phyloP scores from a whole-genome alignment of 2,888 invertebrate genomes.

The Bombyx huttoni region DNA sequence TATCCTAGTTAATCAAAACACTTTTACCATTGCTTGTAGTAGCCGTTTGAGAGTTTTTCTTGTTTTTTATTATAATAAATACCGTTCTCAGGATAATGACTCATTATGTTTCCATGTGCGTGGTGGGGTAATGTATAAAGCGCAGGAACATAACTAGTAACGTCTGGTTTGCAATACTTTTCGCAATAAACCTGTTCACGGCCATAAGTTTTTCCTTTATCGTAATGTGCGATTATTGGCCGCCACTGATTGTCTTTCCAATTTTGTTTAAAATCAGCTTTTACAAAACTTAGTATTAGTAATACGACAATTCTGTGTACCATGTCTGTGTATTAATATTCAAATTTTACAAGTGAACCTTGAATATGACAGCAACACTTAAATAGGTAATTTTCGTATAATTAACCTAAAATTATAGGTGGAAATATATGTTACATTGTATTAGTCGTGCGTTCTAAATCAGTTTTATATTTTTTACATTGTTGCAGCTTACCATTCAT shows the following conservation, averaged over 20 bases:
- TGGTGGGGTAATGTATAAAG: conserved; percentile 31
- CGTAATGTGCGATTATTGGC: conserved; percentile 19
- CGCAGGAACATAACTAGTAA: conserved; percentile 19
- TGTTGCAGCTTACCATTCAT: too few relatives aligned
- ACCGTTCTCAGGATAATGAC: conserved; percentile 6
- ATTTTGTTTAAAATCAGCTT: conserved; percentile 5
- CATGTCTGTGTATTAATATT: not conserved
- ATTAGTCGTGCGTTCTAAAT: too few relatives aligned
- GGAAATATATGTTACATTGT: too few relatives aligned
- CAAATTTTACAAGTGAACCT: not conserved
- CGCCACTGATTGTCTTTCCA: conserved; percentile 19
- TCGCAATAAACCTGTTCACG: conserved; percentile 24
- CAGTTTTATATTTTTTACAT: too few relatives aligned
- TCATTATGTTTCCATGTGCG: conserved; percentile 15
- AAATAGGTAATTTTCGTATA: not conserved
- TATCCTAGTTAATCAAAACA: too few relatives aligned
- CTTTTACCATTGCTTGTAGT: conserved; percentile 11
- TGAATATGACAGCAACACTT: not conserved
- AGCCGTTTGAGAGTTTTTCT: conserved; percentile 13
- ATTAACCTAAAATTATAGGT: too few relatives aligned
- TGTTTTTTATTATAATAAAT: conserved; percentile 27
- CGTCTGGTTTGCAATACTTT: conserved; percentile 25
- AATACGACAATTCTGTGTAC: not conserved
- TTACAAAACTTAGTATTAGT: conserved; percentile 1
- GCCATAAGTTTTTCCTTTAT: conserved; percentile 12